A percentile compares a stretch with the other conserved stretches of the same genome.
Evolutionary conservation across 1,140 invertebrate species (phyloP).

Genomic region (Hirudo medicinalis): DNA sequence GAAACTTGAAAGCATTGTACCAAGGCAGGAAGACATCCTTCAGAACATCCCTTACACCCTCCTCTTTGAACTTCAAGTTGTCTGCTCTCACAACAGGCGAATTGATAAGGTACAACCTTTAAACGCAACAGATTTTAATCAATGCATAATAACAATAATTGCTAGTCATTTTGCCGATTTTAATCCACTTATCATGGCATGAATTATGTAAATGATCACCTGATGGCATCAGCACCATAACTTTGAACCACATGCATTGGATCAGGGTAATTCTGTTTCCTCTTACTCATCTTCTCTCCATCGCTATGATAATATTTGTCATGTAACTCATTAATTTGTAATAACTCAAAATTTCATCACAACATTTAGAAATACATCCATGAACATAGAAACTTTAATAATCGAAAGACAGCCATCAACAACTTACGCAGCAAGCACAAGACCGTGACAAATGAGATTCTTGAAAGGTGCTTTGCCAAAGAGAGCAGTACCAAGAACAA

Average conservation of each 20-base stretch:
- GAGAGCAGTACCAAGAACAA: conserved; percentile 88
- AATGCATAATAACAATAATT: neutral
- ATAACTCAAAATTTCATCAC: neutral
- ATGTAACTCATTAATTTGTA: too few species aligned
- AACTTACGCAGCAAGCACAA: conserved; percentile 63
- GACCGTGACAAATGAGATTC: conserved; percentile 87
- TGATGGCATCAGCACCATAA: conserved; percentile 90
- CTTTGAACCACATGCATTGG: conserved; percentile 78
- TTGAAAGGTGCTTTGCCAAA: conserved; percentile 94
- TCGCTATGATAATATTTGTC: conserved; percentile 46
- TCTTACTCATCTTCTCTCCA: conserved; percentile 98
- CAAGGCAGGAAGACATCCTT: conserved; percentile 97
- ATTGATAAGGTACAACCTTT: conserved; percentile 83
- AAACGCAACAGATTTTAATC: neutral
- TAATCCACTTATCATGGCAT: neutral
- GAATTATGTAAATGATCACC: conserved; percentile 25
- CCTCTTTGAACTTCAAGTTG: conserved; percentile 89
- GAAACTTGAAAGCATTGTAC: conserved; percentile 81
- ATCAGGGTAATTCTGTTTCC: conserved; percentile 97
- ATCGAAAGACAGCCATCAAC: neutral
- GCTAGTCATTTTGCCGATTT: neutral
- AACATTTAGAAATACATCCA: neutral
- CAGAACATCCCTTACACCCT: conserved; percentile 84
- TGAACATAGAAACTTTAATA: neutral
- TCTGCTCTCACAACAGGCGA: conserved; percentile 95